Base-by-base conservation (phyloP, 2,113 vertebrate genomes). In the Calyptommatus sinebrachiatus region DNA sequence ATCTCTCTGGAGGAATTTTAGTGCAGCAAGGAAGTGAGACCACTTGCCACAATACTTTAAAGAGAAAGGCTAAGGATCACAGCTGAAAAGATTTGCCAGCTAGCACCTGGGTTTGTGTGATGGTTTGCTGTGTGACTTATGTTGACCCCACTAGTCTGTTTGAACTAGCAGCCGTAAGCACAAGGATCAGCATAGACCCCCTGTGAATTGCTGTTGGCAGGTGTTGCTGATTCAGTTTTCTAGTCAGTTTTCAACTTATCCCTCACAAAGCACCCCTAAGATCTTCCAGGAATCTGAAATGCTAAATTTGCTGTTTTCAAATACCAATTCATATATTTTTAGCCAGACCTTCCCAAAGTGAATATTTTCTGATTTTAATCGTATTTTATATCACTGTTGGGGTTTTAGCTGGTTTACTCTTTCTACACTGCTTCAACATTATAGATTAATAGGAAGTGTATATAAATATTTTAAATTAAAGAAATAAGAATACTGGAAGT, bases 191-290 rank as follows among this genome's bases (percentile, higher is more conserved):
- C 69, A 35, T 14, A 46, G 69, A 29, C n/a, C 26, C 57, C 69
- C 41, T 61, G 35, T 69, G 71, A 72, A 61, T 45, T 74, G 48
- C 61, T 48, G 31, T 26, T 81, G 66, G 68, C 50, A 71, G 31
- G 50, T 68, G 79, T 46, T 57, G 12, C 31, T 68, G 63, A 74
- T 68, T 81, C 35, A 69, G 45, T 74, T 60, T 60, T 63, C 65
- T 74, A 60, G 48, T 45, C 63, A 60, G 50, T 72, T 80, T 31
- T 63, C 68, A 74, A 74, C 16, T 31, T 46, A 80, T 57, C 78
- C 29, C 53, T 65, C 35, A 29, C 79, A 73, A 80, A 80, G 46
- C 71, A 69, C 18, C 45, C 45, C 26, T 73, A 67, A 35, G 14
- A 68, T 60, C 48, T 26, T 66, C 35, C 29, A 53, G 16, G 57